Conservation (phyloP, 2,797 vertebrate species). For the Scarus forsteni region DNA sequence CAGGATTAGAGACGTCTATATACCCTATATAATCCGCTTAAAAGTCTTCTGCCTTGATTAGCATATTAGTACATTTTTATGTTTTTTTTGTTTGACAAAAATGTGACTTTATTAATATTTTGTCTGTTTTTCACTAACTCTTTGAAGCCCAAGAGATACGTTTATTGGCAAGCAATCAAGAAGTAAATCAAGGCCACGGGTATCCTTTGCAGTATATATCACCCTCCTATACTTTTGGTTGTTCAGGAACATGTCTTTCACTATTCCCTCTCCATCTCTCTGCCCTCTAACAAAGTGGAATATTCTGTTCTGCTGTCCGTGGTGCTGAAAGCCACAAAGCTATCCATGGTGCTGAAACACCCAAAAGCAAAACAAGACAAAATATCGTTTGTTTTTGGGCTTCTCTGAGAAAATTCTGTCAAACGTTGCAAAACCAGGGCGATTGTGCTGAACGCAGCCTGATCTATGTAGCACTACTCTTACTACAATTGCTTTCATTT, state of each 20-base stretch:
- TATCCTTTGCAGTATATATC: slow-evolving; percentile 37
- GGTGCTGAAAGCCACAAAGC: slow-evolving; percentile 59
- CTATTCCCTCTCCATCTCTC: not conserved
- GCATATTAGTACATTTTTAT: too few relatives aligned
- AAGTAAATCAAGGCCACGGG: slow-evolving; percentile 50
- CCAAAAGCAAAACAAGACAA: slow-evolving; percentile 11
- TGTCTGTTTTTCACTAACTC: not conserved
- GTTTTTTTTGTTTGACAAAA: too few relatives aligned
- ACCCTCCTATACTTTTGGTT: slow-evolving; percentile 45
- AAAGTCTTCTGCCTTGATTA: too few relatives aligned
- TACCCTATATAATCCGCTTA: too few relatives aligned
- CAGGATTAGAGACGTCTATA: too few relatives aligned
- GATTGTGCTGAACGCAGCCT: slow-evolving; percentile 71
- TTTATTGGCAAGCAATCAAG: slow-evolving; percentile 12
- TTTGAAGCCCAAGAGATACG: slow-evolving; percentile 23
- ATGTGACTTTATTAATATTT: too few relatives aligned
- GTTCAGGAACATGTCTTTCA: slow-evolving; percentile 52
- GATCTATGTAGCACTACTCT: slow-evolving; percentile 50
- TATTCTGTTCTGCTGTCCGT: slow-evolving; percentile 55
- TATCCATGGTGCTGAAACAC: slow-evolving; percentile 56
- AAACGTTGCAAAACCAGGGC: slow-evolving; percentile 50
- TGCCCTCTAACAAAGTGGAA: not conserved
- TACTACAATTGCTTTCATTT: slow-evolving; percentile 69
- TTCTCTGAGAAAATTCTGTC: not conserved
- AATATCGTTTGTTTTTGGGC: not conserved